These are phyloP conservation scores for Heliconius cydno DNA, from an alignment of 2,888 invertebrate genomes.

Conservation along the genomic window DNA sequence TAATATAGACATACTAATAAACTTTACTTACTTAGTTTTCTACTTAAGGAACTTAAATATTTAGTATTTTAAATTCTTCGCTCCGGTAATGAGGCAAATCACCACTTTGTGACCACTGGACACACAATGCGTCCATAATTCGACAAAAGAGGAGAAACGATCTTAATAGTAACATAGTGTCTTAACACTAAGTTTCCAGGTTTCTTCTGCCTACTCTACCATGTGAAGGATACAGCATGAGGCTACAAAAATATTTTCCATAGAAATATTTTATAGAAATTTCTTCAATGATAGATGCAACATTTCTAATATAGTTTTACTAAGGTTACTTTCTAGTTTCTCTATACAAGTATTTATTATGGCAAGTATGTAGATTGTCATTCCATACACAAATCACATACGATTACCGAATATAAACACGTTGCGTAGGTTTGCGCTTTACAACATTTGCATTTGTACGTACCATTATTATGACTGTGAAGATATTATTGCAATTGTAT, in stretches of 20 bases:
- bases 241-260: no score
- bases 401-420: slow-evolving; percentile 13
- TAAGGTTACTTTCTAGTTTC: slow-evolving; percentile 1
- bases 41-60: no score
- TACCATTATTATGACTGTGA: slow-evolving; percentile 1
- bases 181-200: no score
- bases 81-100: no score
- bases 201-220: no score
- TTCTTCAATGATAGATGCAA: neutral
- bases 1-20: no score
- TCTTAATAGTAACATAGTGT: no score
- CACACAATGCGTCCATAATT: no score
- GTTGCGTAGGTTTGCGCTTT: slow-evolving; percentile 1
- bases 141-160: rapidly evolving
- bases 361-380: slow-evolving; percentile 2
- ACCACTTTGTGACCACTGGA: no score
- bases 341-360: neutral
- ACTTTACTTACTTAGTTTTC: no score
- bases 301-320: neutral
- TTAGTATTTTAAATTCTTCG: no score
- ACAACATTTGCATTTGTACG: neutral
- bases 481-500: neutral
- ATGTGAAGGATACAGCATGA: no score
- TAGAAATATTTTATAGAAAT: neutral
- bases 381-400: slow-evolving; percentile 19